Evolutionary conservation across 2,797 vertebrate genomes (phyloP).

Genomic region (Allobates femoralis): DNA sequence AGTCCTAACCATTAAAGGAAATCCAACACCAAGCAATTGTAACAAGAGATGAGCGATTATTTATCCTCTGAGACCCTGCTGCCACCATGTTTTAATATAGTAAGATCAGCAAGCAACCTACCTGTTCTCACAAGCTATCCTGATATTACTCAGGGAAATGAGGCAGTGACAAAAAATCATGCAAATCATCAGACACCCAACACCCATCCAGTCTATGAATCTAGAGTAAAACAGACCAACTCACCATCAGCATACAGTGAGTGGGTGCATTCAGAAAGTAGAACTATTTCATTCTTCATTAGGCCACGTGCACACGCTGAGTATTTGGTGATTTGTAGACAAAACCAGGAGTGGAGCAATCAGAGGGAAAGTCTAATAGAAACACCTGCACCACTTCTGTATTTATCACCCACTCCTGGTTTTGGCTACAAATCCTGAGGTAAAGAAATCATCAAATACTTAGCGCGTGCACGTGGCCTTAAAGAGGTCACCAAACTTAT

Average conservation of each 20-base stretch:
- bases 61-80: conserved; percentile 28
- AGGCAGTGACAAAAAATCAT: background rate
- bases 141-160: background rate
- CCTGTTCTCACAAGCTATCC: background rate
- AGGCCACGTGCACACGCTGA: too few species aligned
- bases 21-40: conserved; percentile 40
- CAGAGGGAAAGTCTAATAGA: too few species aligned
- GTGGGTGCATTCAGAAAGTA: background rate
- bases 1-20: conserved; percentile 52
- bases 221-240: background rate
- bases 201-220: background rate
- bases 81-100: conserved; percentile 6
- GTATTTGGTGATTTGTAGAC: too few species aligned
- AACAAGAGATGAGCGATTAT: conserved; percentile 50
- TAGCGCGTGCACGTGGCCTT: too few species aligned
- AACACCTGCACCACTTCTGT: too few species aligned
- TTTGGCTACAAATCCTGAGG: too few species aligned
- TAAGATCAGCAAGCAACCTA: conserved; percentile 5
- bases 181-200: background rate
- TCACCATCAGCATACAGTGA: background rate
- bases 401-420: too few species aligned
- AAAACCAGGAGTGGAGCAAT: too few species aligned
- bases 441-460: too few species aligned
- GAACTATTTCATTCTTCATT: background rate
- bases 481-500: too few species aligned